phyloP scores from a whole-genome alignment of 1,140 invertebrate genomes.

The Rhagoletis zephyria region DNA sequence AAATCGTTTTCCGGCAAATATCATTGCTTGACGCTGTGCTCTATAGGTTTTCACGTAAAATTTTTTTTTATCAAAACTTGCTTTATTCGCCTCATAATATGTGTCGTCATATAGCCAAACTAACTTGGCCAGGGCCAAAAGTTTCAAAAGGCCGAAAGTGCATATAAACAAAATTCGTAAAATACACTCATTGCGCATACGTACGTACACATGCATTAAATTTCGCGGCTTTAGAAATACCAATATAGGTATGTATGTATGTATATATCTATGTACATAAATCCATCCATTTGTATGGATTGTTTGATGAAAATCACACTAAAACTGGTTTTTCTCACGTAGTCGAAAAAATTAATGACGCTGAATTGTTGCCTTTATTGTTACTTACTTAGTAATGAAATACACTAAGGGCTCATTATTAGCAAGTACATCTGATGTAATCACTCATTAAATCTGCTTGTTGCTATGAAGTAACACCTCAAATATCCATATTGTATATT shows the following conservation, averaged over 20 bases:
- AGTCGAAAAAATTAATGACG: not conserved
- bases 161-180: conserved; percentile 1
- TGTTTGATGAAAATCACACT: not conserved
- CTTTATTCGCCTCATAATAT: not conserved
- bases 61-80: not conserved
- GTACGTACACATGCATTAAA: not conserved
- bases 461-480: not conserved
- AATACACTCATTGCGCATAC: not conserved
- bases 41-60: not conserved
- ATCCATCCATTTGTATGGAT: not conserved
- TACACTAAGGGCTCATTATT: too few species aligned
- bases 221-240: not conserved
- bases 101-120: not conserved
- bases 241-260: not conserved
- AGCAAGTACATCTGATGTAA: not conserved
- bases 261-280: not conserved
- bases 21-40: not conserved
- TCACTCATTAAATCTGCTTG: not conserved
- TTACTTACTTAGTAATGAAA: not conserved
- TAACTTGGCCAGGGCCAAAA: conserved; percentile 4
- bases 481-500: too few species aligned
- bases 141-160: not conserved
- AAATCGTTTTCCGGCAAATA: not conserved
- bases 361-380: not conserved
- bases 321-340: conserved; percentile 21